Evolutionary conservation across 2,888 invertebrate species (phyloP), one percentile per base, ranked within the genome.

Genomic region (Germaria angustata): DNA sequence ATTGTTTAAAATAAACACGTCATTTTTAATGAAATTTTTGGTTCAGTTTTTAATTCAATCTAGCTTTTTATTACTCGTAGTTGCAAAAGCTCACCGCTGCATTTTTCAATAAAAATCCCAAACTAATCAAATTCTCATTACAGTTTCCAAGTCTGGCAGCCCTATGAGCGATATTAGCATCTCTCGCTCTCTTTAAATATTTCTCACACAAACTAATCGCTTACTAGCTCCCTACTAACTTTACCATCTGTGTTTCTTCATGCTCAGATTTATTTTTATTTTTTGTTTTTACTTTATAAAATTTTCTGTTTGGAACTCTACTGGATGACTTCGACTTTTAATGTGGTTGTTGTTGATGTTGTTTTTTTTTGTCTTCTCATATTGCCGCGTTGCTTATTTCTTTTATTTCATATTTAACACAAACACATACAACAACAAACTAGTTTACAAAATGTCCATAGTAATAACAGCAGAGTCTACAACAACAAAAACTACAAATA

Each of bases 401-500:
- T 59, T 72, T 66, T 46, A 24, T 63, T 20, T 72, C 1, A 39
- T 39, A 65, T 65, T 82, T 79, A 82, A 82, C 79, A 79, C 82
- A 73, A 69, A 77, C 46, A 72, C 76, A 77, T 34, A 65, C 61
- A 77, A 77, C 65, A 76, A 71, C 71, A 82, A 82, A 82, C 82
- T 82, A 79, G 82, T 82, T 82, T 82, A 76, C 28, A 69, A 82
- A 75, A 75, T 46, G 46, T 73, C 75, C 69, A 73, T 34, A 65
- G 24, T 41, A 61, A n/a, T 22, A 44, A 41, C 68, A 59, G 15
- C 69, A 65, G 41, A 51, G 59, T 9, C 46, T 66, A 63, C 44
- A 61, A 24, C 71, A 46, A 55, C 22, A 75, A 68, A 63, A 41
- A 63, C 73, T 78, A 69, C 81, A 68, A 63, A 41, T 69, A 68